Evolutionary conservation across 2,797 vertebrate genomes (phyloP).

Genomic region (Trematomus bernacchii): DNA sequence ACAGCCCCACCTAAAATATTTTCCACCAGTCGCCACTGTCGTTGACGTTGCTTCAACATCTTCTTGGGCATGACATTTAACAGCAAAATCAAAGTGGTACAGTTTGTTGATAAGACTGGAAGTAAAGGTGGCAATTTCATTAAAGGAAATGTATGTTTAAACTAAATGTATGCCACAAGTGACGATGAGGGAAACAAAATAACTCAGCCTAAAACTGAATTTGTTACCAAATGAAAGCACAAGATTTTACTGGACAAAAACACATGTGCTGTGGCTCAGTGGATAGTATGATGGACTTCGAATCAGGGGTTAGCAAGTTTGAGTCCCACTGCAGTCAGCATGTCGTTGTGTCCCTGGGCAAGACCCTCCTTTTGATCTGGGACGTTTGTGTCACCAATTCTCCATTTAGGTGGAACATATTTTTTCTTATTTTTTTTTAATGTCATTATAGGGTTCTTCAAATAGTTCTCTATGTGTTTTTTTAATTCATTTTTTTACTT

Average conservation of each 20-base stretch:
- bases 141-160: background rate
- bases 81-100: background rate
- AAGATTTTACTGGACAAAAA: background rate
- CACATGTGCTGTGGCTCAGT: background rate
- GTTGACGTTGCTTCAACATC: background rate
- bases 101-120: background rate
- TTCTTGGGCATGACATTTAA: background rate
- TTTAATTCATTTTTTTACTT: no score
- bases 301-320: no score
- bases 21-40: no score
- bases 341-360: no score
- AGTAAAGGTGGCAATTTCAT: background rate
- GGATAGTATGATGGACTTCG: no score
- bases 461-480: no score
- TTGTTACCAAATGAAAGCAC: background rate
- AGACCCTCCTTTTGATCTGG: no score
- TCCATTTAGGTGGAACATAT: slow-evolving; percentile 27
- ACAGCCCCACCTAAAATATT: no score
- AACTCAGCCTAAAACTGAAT: background rate
- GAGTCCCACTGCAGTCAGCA: no score
- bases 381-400: background rate
- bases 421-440: no score
- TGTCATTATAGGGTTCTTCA: no score
- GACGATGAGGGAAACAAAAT: background rate
- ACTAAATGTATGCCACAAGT: background rate